Conservation (phyloP, 2,888 invertebrate genomes). For the Mylabris sibirica region DNA sequence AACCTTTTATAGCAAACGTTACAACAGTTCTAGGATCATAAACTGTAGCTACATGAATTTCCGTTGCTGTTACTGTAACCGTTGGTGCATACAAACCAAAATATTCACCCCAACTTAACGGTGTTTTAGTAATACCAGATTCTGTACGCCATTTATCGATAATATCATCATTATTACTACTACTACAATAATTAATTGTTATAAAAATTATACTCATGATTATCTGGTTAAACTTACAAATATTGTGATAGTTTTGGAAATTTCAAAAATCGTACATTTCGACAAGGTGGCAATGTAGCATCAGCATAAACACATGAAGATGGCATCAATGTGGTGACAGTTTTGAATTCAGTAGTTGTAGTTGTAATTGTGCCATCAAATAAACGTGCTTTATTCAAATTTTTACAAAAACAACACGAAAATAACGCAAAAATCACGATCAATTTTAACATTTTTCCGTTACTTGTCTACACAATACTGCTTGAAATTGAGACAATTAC, state of each 20-base stretch:
- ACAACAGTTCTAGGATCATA: constrained; percentile 55
- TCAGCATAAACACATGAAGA: constrained; percentile 59
- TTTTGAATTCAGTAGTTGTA: constrained; percentile 48
- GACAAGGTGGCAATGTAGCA: constrained; percentile 57
- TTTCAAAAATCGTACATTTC: constrained; percentile 54
- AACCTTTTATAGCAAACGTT: constrained; percentile 59
- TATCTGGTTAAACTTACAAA: constrained; percentile 38
- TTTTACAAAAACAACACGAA: not conserved
- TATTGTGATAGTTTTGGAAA: constrained; percentile 48
- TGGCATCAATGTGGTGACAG: constrained; percentile 55
- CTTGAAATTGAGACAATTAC: not conserved
- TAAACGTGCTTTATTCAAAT: constrained; percentile 32
- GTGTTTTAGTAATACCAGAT: constrained; percentile 34
- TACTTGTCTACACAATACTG: not conserved
- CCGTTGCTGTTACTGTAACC: constrained; percentile 52
- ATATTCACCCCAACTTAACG: constrained; percentile 56
- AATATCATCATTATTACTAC: constrained; percentile 9
- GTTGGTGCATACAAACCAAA: constrained; percentile 56
- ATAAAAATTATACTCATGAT: not conserved
- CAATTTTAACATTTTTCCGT: not conserved
- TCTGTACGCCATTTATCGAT: constrained; percentile 18
- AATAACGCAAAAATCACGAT: not conserved
- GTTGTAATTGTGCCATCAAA: constrained; percentile 50
- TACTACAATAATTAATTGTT: not conserved
- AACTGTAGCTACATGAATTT: constrained; percentile 49